These are phyloP conservation scores for Datnioides undecimradiatus DNA, from an alignment of 2,113 vertebrate genomes.

Conservation along the genomic window DNA sequence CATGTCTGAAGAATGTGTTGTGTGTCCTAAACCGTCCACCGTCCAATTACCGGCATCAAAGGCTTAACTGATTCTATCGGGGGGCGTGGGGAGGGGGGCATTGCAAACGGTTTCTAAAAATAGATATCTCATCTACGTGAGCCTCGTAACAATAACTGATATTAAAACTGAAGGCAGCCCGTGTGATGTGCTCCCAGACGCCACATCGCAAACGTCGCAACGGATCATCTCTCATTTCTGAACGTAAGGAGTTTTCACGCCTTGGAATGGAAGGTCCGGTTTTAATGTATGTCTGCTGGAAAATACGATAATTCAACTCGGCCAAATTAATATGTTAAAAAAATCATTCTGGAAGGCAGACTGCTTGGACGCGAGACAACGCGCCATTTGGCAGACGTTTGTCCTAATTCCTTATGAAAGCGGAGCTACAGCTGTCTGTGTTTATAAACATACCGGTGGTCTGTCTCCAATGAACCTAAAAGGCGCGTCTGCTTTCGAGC, in stretches of 20 bases:
- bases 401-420: conserved; percentile 22
- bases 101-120: conserved; percentile 46
- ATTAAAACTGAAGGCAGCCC: neutral
- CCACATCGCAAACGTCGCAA: neutral
- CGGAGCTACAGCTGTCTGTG: neutral
- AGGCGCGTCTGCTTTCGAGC: neutral
- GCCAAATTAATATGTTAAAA: conserved; percentile 25
- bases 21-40: conserved; percentile 2
- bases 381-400: conserved; percentile 22
- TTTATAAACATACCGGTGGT: neutral
- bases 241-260: neutral
- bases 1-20: conserved; percentile 11
- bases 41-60: conserved; percentile 59
- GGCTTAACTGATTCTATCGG: conserved; percentile 49
- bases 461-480: neutral
- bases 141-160: conserved; percentile 8
- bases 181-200: neutral
- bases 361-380: conserved; percentile 10
- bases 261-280: neutral
- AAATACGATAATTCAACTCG: neutral
- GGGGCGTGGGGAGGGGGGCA: no score
- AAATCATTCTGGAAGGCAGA: conserved; percentile 30
- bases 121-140: conserved; percentile 21
- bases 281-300: neutral
- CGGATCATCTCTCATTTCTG: neutral